Conservation (phyloP, 1,140 invertebrate genomes). For the Notospermus geniculatus region DNA sequence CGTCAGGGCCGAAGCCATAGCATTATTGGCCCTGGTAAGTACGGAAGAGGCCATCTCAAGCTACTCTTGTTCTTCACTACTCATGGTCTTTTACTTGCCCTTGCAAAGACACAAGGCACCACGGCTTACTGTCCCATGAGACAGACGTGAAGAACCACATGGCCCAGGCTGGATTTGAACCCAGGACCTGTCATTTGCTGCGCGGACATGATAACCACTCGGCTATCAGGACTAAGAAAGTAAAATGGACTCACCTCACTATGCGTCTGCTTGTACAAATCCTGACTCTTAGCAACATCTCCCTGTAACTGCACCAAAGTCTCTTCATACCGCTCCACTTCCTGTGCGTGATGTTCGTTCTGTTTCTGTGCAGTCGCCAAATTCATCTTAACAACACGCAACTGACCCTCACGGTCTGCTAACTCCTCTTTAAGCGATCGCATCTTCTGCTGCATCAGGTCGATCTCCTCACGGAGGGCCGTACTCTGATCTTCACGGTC, state of each 20-base stretch:
- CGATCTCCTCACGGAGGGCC: slow-evolving; percentile 35
- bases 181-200: too few relatives aligned
- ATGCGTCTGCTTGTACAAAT: slow-evolving; percentile 45
- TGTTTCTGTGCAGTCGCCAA: slow-evolving; percentile 49
- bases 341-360: slow-evolving; percentile 41
- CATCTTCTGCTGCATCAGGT: slow-evolving; percentile 38
- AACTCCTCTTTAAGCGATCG: slow-evolving; percentile 45
- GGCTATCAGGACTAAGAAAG: too few relatives aligned
- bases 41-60: too few relatives aligned
- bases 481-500: slow-evolving; percentile 40
- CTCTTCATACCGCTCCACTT: slow-evolving; percentile 50
- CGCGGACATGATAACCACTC: too few relatives aligned
- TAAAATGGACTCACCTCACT: slow-evolving; percentile 37
- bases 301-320: slow-evolving; percentile 43
- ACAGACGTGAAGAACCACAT: too few relatives aligned
- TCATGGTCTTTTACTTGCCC: too few relatives aligned
- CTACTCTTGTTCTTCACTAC: too few relatives aligned
- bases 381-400: slow-evolving; percentile 47
- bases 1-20: too few relatives aligned
- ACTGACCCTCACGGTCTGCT: slow-evolving; percentile 47
- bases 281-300: slow-evolving; percentile 45
- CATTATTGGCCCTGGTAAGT: too few relatives aligned
- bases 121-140: too few relatives aligned
- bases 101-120: too few relatives aligned
- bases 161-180: too few relatives aligned